These are phyloP conservation scores for Hippocampus barbouri DNA, from an alignment of 2,113 vertebrate genomes.

Conservation along the genomic window DNA sequence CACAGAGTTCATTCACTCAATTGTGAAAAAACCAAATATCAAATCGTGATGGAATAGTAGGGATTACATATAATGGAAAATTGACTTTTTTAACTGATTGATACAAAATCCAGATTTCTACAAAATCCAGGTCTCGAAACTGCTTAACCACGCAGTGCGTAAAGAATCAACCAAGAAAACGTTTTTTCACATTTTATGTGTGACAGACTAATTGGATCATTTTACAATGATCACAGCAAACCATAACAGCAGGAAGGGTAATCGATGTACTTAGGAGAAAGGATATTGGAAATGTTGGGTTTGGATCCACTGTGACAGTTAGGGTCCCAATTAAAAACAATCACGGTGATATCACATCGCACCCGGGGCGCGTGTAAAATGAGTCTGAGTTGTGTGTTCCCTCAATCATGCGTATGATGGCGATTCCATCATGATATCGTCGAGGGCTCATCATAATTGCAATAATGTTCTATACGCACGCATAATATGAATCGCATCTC, in stretches of 20 bases:
- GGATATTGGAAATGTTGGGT: slow-evolving; percentile 18
- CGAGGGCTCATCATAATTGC: neutral
- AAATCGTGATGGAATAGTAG: too few species aligned
- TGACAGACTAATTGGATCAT: neutral
- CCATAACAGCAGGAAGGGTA: neutral
- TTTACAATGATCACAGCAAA: neutral
- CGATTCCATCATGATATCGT: neutral
- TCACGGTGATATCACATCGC: slow-evolving; percentile 11
- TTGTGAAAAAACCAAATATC: too few species aligned
- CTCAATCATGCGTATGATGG: neutral
- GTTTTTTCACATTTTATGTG: neutral
- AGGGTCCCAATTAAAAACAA: neutral
- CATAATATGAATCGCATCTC: neutral
- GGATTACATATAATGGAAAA: too few species aligned
- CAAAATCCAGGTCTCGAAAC: too few species aligned
- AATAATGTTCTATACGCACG: neutral
- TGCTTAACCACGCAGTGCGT: too few species aligned
- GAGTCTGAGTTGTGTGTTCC: slow-evolving; percentile 9
- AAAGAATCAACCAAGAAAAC: too few species aligned
- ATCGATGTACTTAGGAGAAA: slow-evolving; percentile 16
- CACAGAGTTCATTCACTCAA: too few species aligned
- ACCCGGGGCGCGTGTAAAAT: slow-evolving; percentile 1
- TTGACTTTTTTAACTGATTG: too few species aligned
- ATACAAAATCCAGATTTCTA: too few species aligned
- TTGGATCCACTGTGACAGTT: neutral